These are phyloP conservation scores for Timema podura DNA, from an alignment of 2,888 invertebrate species.

Conservation along the genomic window DNA sequence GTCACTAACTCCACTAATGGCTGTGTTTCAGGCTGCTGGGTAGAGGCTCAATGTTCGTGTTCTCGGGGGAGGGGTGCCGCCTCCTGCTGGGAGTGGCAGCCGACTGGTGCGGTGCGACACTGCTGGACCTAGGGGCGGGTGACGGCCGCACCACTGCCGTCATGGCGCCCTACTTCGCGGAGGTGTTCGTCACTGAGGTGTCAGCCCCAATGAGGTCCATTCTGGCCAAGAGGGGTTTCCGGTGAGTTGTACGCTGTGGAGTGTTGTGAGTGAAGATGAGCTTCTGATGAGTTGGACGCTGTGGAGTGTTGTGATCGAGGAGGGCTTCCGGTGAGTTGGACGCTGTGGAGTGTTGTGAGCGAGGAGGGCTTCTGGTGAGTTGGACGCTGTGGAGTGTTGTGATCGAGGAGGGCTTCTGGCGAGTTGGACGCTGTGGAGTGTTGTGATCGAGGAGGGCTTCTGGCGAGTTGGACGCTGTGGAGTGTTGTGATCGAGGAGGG, in stretches of 20 bases:
- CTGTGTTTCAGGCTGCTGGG: conserved; percentile 69
- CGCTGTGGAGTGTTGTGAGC: too few relatives aligned
- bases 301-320: too few relatives aligned
- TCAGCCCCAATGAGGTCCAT: conserved; percentile 84
- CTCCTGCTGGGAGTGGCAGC: conserved; percentile 51
- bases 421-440: too few relatives aligned
- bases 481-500: too few relatives aligned
- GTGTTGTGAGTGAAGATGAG: background rate
- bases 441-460: too few relatives aligned
- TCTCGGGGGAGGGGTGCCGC: conserved; percentile 77
- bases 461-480: too few relatives aligned
- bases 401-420: too few relatives aligned
- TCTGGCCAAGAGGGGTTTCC: conserved; percentile 70
- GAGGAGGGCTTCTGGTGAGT: too few relatives aligned
- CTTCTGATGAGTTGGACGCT: too few relatives aligned
- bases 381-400: too few relatives aligned
- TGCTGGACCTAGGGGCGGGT: conserved; percentile 90
- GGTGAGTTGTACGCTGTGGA: conserved; percentile 51
- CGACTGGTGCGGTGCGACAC: conserved; percentile 36
- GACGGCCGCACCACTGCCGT: conserved; percentile 89
- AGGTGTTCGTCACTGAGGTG: conserved; percentile 86
- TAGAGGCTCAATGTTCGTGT: conserved; percentile 95
- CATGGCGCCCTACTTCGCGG: conserved; percentile 67
- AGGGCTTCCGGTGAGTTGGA: too few relatives aligned
- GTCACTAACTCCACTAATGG: too few relatives aligned